These are phyloP conservation scores for Girardinichthys multiradiatus DNA, from an alignment of 2,113 vertebrate species.

Conservation along the genomic window DNA sequence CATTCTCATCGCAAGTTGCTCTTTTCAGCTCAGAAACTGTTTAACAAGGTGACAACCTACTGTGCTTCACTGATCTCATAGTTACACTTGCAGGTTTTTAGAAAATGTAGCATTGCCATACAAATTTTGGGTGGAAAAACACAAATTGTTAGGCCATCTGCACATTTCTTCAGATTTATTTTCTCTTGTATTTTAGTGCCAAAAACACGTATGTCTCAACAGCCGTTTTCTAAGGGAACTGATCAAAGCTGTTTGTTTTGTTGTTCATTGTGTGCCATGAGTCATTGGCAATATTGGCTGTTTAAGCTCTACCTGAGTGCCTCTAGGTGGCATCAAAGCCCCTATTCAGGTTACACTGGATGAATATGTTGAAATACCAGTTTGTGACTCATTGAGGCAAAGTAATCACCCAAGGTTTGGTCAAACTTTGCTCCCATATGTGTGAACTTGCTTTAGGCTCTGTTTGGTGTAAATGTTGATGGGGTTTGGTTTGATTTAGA, in stretches of 20 bases:
- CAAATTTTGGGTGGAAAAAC: neutral
- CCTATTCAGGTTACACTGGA: conserved; percentile 35
- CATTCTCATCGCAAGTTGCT: conserved; percentile 52
- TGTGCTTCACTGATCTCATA: neutral
- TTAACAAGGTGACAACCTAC: too few species aligned
- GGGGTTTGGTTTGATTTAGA: neutral
- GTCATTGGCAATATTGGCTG: conserved; percentile 1
- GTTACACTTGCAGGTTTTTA: neutral
- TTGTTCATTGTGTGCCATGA: conserved; percentile 25
- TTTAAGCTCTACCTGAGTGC: conserved; percentile 19
- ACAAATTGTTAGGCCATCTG: too few species aligned
- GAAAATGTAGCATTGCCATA: too few species aligned
- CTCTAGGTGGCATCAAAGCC: conserved; percentile 68
- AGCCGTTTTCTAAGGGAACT: neutral
- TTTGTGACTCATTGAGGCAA: conserved; percentile 38
- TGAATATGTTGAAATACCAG: conserved; percentile 63
- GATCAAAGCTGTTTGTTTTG: conserved; percentile 4
- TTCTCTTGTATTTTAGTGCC: neutral
- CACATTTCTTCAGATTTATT: neutral
- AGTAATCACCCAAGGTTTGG: conserved; percentile 28
- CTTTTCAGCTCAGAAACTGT: neutral
- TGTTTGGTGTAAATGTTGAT: conserved; percentile 16
- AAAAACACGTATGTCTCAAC: neutral
- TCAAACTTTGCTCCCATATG: neutral
- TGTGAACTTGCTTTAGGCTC: neutral